Percentiles rank a stretch among this genome's conserved stretches.
Evolutionary conservation across 2,113 vertebrate genomes (phyloP).

Genomic region (Daubentonia madagascariensis): DNA sequence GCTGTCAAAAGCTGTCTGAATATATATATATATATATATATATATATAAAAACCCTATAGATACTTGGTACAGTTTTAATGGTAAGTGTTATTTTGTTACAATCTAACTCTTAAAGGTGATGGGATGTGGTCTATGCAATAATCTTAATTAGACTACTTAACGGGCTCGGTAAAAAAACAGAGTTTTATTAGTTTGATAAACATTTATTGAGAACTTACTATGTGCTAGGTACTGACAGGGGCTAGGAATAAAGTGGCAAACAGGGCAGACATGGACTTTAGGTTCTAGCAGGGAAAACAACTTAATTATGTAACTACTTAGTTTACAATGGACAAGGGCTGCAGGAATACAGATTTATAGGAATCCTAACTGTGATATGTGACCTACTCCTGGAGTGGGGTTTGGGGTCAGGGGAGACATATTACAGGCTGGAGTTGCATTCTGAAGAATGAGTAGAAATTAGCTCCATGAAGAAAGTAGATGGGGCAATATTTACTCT

Average conservation of each 20-base stretch:
- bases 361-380: not conserved
- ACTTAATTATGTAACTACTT: not conserved
- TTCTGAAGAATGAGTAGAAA: not conserved
- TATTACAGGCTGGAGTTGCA: not conserved
- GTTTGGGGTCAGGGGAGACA: not conserved
- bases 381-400: not conserved
- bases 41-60: not conserved
- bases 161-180: not conserved
- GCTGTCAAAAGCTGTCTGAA: not conserved
- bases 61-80: not conserved
- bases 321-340: not conserved
- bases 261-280: not conserved
- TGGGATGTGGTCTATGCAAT: not conserved
- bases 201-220: not conserved
- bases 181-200: not conserved
- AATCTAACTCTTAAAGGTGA: not conserved
- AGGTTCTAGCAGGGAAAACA: not conserved
- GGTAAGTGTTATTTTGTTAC: not conserved
- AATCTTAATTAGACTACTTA: not conserved
- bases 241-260: not conserved
- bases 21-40: too few species aligned
- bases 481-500: not conserved
- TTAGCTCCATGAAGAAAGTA: not conserved
- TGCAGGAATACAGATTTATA: not conserved
- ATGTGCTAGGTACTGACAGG: not conserved